These are phyloP conservation scores for Lithobates sylvaticus DNA, from an alignment of 2,797 vertebrate genomes.

Conservation along the genomic window DNA sequence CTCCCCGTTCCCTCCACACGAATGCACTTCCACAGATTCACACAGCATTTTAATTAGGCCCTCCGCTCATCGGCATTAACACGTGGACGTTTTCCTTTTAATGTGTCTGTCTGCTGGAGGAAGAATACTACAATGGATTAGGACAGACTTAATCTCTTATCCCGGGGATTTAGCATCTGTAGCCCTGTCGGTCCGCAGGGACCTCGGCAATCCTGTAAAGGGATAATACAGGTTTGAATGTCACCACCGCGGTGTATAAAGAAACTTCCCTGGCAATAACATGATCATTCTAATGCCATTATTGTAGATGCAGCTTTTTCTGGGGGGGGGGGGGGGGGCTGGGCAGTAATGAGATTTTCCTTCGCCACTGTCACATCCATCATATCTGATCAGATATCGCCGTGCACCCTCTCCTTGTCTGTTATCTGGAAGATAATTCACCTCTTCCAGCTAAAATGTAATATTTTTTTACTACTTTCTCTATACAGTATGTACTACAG, in stretches of 20 bases:
- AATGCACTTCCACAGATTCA: not conserved
- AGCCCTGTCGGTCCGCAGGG: not conserved
- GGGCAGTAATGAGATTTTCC: too few relatives aligned
- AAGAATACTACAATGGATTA: not conserved
- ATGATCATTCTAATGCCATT: not conserved
- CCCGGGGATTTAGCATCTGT: not conserved
- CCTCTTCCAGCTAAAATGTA: not conserved
- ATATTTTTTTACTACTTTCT: not conserved
- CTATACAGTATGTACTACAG: not conserved
- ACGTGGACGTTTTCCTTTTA: not conserved
- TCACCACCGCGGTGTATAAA: not conserved
- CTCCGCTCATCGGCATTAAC: not conserved
- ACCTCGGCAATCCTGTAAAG: not conserved
- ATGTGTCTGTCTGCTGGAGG: slow-evolving; percentile 20
- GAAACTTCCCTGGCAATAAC: not conserved
- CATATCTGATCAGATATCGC: too few relatives aligned
- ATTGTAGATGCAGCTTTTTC: not conserved
- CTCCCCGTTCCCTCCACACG: not conserved
- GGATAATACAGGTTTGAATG: not conserved
- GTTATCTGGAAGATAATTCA: too few relatives aligned
- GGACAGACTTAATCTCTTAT: too few relatives aligned
- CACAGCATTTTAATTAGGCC: slow-evolving; percentile 10
- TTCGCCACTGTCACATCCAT: too few relatives aligned
- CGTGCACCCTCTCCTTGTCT: too few relatives aligned
- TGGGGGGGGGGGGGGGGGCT: too few relatives aligned